Evolutionary conservation across 2,113 vertebrate genomes (phyloP), one percentile per base, ranked within the genome.

Genomic region (Peucedramus taeniatus): DNA sequence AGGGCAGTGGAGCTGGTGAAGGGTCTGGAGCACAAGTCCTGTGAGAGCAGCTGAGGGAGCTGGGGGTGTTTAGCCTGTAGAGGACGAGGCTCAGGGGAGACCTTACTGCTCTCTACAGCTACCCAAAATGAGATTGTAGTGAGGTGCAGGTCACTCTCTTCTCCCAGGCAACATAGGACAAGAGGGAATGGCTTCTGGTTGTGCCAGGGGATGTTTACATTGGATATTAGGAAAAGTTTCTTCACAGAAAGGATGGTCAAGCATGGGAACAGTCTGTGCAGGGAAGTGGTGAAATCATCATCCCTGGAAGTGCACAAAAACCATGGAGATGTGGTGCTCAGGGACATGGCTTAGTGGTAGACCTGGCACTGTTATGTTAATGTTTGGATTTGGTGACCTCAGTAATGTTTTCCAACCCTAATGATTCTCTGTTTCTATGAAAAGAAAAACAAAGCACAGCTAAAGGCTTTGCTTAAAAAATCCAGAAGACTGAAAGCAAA

Each of bases 1-100:
- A 57, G 6, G 42, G 15, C 42, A 59, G 0, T 11, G 19, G 0
- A 66, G 37, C 40, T 47, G 60, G 1, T 1, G 27, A 51, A 74
- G 37, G 15, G 22, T 65, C 51, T 51, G 51, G 8, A 74, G 44
- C 23, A 66, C 28, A 54, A 31, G 10, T 23, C 17, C 56, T n/a
- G 5, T 27, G 40, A 83, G 47, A 54, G 17, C 19, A 15, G 26
- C 63, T 27, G 8, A 35, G 26, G 15, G 30, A 61, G 11, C 3
- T 31, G 54, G 21, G 26, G 8, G 6, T 31, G 24, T 60, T 83
- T 21, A 54, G 26, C 14, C 20, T 49, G 30, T 3, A 49, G 47
- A 69, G 20, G 6, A 60, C 23, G 14, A 61, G n/a, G 30, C 6
- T 42, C 56, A 56, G 40, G 5, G 14, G 17, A 18, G 35, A 56